These are phyloP conservation scores for Emesis furor DNA, from an alignment of 2,888 invertebrate genomes.

Conservation along the genomic window DNA sequence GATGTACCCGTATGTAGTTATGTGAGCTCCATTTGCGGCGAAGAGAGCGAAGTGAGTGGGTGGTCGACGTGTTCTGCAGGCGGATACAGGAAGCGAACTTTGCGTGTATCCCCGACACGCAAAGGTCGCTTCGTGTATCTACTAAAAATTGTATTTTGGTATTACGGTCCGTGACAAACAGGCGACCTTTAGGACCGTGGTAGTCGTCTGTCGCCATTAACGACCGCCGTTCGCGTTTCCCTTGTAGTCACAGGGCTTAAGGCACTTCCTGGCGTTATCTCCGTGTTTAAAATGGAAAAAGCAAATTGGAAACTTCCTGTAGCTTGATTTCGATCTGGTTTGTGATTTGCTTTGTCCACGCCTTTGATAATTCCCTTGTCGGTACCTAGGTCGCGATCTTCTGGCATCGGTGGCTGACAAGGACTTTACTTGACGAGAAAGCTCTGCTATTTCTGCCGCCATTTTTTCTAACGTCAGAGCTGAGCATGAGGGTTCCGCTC, in stretches of 20 bases:
- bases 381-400: not conserved
- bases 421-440: not conserved
- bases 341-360: not conserved
- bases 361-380: not conserved
- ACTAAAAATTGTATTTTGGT: not conserved
- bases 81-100: no score
- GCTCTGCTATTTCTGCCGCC: not conserved
- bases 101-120: no score
- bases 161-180: slow-evolving; percentile 35
- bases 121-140: slow-evolving; percentile 4
- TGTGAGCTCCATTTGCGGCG: slow-evolving; percentile 63
- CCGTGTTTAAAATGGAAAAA: slow-evolving; percentile 49
- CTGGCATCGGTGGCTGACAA: not conserved
- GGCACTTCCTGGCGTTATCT: slow-evolving; percentile 32
- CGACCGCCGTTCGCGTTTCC: slow-evolving; percentile 48
- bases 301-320: slow-evolving; percentile 15
- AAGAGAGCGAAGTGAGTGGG: slow-evolving; percentile 27
- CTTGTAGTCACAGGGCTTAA: slow-evolving; percentile 37
- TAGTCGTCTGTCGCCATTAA: slow-evolving; percentile 54
- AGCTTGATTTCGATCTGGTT: not conserved
- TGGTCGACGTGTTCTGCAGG: not conserved
- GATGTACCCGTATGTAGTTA: slow-evolving; percentile 56
- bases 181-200: slow-evolving; percentile 26
- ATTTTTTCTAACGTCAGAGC: not conserved
- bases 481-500: no score